These are phyloP conservation scores for Mermis nigrescens DNA, from an alignment of 2,888 invertebrate genomes.

Conservation along the genomic window DNA sequence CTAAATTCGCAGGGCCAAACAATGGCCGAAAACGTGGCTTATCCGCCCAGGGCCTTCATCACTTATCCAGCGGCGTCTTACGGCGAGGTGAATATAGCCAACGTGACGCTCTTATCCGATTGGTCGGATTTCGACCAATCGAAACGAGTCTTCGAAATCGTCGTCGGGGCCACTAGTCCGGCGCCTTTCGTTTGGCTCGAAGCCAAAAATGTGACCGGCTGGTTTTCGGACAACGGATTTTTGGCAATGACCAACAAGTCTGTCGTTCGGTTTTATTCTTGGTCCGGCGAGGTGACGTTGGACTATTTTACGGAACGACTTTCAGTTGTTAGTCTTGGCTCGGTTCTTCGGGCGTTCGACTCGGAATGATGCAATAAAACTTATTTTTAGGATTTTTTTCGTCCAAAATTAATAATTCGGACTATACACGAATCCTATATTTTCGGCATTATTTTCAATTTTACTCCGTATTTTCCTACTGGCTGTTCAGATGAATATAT, in stretches of 20 bases:
- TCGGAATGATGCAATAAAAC: too few relatives aligned
- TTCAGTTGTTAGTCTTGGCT: too few relatives aligned
- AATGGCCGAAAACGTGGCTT: constrained; percentile 1
- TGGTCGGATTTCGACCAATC: neutral
- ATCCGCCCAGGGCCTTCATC: constrained; percentile 4
- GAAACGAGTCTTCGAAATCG: neutral
- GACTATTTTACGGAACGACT: neutral
- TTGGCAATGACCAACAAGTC: constrained; percentile 13
- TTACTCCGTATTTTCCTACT: too few relatives aligned
- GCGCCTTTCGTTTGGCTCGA: constrained; percentile 27
- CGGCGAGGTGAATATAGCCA: constrained; percentile 16
- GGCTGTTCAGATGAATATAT: too few relatives aligned
- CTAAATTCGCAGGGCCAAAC: neutral
- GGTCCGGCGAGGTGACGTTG: neutral
- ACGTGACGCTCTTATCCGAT: too few relatives aligned
- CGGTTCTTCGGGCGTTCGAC: too few relatives aligned
- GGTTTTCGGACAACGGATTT: constrained; percentile 25
- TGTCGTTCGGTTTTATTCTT: neutral
- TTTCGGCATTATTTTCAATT: too few relatives aligned
- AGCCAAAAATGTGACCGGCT: constrained; percentile 15
- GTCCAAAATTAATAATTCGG: too few relatives aligned
- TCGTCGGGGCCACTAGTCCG: constrained; percentile 8
- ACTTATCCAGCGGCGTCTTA: constrained; percentile 10
- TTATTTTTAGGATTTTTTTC: too few relatives aligned
- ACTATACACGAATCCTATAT: too few relatives aligned